Evolutionary conservation across 2,888 invertebrate genomes (phyloP).

Genomic region (Patella ulyssiponensis): DNA sequence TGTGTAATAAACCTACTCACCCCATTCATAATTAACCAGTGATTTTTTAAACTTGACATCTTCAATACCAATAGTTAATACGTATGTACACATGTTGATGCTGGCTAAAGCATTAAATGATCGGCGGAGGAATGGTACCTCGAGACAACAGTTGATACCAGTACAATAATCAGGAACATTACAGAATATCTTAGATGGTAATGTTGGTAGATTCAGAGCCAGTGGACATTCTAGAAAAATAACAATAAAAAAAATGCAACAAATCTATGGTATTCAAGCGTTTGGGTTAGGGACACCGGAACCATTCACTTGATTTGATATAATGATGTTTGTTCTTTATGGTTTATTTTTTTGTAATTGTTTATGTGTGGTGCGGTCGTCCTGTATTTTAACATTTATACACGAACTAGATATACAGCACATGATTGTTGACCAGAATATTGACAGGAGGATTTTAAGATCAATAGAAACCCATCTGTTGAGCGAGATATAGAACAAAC

Average conservation of each 20-base stretch:
- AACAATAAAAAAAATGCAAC: background rate
- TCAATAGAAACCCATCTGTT: too few relatives aligned
- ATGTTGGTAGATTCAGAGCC: constrained; percentile 15
- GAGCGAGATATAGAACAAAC: too few relatives aligned
- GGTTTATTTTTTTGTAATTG: too few relatives aligned
- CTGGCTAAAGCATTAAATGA: constrained; percentile 26
- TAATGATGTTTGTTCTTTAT: too few relatives aligned
- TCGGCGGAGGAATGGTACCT: constrained; percentile 30
- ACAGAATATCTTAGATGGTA: constrained; percentile 22
- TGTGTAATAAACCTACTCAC: background rate
- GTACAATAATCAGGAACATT: constrained; percentile 27
- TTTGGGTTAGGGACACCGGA: too few relatives aligned
- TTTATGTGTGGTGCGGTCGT: too few relatives aligned
- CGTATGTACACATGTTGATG: constrained; percentile 31
- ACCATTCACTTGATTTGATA: too few relatives aligned
- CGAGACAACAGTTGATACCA: constrained; percentile 38
- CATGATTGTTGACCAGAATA: too few relatives aligned
- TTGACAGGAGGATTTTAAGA: too few relatives aligned
- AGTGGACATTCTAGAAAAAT: constrained; percentile 26
- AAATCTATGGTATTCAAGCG: too few relatives aligned
- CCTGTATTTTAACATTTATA: too few relatives aligned
- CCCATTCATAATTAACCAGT: constrained; percentile 22
- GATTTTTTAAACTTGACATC: constrained; percentile 19
- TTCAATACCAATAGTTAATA: constrained; percentile 32
- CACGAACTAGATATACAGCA: too few relatives aligned